Evolutionary conservation across 2,888 invertebrate genomes (phyloP), one percentile per base, ranked within the genome.

Genomic region (Xanthia icteritia): DNA sequence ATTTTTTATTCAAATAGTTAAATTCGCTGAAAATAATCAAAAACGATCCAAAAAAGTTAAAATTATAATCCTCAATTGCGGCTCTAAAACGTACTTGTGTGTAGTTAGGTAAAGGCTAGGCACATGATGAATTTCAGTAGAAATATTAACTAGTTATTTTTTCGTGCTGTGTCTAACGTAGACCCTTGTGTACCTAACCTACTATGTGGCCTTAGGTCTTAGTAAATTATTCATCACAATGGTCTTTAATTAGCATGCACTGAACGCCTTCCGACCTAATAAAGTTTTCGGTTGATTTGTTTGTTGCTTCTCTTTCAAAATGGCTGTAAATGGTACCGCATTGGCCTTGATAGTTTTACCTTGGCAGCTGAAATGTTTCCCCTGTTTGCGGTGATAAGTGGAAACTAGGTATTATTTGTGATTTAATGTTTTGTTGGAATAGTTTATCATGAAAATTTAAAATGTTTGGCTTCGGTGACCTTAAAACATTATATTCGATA

Each of bases 181-280:
- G 6, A 51, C 48, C 48, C 75, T 83, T 83, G 13, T 79, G 48
- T 0, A 15, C 5, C 2, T 0, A 13, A 23, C 1, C 58, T 63
- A 5, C 20, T 9, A 5, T 31, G 2, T 65, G 51, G 4, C 64
- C 3, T 36, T 17, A 76, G 69, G 73, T 83, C 75, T 76, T 66
- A 73, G 85, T 91, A 89, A 92, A 91, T 92, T 91, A 92, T 92
- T 92, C 91, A 92, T 90, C 88, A 86, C 85, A 87, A 83, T 86
- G 81, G 85, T 83, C 76, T 89, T 81, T 90, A 91, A 92, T 92
- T 92, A 90, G 89, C 88, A 89, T 91, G 87, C 88, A 82, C 73
- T 82, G 82, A 84, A 77, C 81, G 82, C 78, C 73, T 79, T 73
- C 81, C 70, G 72, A 83, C 76, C 71, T 82, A 83, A 85, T 86